Conservation (phyloP, 2,113 vertebrate genomes). For the Marmota monax region DNA sequence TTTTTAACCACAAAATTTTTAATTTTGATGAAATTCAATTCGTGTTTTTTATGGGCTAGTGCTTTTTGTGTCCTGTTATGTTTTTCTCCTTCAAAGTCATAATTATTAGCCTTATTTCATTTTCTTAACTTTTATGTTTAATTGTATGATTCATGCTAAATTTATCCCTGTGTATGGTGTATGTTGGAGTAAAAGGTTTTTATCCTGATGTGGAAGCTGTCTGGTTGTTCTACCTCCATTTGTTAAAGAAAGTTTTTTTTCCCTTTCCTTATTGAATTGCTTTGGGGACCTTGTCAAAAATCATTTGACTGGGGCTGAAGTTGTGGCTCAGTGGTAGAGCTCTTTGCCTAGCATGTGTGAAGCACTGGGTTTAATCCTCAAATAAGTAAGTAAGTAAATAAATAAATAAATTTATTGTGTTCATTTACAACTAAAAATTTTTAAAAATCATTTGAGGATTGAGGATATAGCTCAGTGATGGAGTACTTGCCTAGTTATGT, state of each 20-base stretch:
- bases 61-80: background rate
- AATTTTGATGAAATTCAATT: constrained; percentile 9
- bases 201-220: background rate
- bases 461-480: background rate
- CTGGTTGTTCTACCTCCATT: constrained; percentile 21
- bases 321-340: background rate
- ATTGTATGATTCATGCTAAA: constrained; percentile 41
- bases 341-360: background rate
- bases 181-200: background rate
- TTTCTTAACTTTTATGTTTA: constrained; percentile 39
- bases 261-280: background rate
- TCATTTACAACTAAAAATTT: no score
- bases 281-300: background rate
- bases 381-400: no score
- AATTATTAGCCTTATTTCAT: background rate
- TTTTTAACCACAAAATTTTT: background rate
- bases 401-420: no score
- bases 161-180: constrained; percentile 4
- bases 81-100: background rate
- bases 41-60: background rate
- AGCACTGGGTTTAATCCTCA: background rate
- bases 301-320: background rate
- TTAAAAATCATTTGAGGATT: background rate
- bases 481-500: background rate
- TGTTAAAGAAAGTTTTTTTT: background rate